Conservation (phyloP, 2,888 invertebrate genomes). For the Hemithea aestivaria region DNA sequence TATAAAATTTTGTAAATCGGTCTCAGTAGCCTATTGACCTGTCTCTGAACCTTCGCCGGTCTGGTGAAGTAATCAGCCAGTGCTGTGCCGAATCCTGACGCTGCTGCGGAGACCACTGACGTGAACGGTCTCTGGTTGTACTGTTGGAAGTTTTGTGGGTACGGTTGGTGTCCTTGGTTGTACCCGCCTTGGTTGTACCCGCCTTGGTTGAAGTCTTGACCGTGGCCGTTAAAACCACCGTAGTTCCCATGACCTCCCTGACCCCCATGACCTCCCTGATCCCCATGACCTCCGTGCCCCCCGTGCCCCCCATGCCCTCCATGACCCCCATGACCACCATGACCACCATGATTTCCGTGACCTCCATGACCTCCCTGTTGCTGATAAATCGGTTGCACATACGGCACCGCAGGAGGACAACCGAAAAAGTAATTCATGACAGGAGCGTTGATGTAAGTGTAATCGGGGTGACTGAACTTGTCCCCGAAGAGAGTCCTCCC, state of each 20-base stretch:
- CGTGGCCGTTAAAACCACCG: too few species aligned
- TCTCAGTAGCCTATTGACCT: constrained; percentile 57
- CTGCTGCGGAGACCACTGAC: constrained; percentile 58
- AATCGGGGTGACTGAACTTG: constrained; percentile 50
- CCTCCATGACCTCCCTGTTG: constrained; percentile 32
- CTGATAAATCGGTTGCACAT: constrained; percentile 22
- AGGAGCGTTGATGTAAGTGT: constrained; percentile 63
- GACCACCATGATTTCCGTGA: constrained; percentile 11
- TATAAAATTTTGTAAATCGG: constrained; percentile 62
- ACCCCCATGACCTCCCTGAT: constrained; percentile 22
- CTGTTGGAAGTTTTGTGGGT: constrained; percentile 16
- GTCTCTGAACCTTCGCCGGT: constrained; percentile 56
- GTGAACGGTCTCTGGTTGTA: constrained; percentile 49
- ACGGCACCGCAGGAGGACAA: constrained; percentile 36
- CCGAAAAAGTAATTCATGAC: constrained; percentile 67
- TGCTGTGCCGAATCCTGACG: constrained; percentile 75
- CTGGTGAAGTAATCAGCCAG: constrained; percentile 65
- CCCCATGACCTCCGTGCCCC: constrained; percentile 27
- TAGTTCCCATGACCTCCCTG: constrained; percentile 26
- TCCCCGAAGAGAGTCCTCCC: constrained; percentile 45
- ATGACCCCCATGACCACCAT: too few species aligned
- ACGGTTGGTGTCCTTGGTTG: constrained; percentile 21
- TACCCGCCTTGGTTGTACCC: constrained; percentile 19
- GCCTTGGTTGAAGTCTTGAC: constrained; percentile 16
- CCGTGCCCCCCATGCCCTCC: constrained; percentile 26